Evolutionary conservation across 1,140 invertebrate genomes (phyloP).

Genomic region (Heliconius himera): DNA sequence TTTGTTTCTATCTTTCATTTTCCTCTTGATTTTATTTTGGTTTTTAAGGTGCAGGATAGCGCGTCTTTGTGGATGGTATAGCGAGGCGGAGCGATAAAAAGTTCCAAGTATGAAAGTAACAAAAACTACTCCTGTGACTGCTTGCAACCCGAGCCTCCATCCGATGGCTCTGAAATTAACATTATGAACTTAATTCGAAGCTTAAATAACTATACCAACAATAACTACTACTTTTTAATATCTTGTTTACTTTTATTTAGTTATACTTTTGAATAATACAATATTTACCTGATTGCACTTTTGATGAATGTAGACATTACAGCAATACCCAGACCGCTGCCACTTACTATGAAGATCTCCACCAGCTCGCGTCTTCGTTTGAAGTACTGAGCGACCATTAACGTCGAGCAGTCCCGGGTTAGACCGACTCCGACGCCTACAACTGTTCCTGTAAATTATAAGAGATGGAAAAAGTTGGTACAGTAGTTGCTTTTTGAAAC

Average conservation of each 20-base stretch:
- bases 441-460: constrained; percentile 77
- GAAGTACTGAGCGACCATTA: constrained; percentile 96
- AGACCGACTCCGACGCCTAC: constrained; percentile 92
- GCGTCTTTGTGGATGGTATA: constrained; percentile 94
- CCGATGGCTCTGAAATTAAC: constrained; percentile 87
- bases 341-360: constrained; percentile 93
- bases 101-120: constrained; percentile 93
- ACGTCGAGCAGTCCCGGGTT: constrained; percentile 90
- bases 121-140: constrained; percentile 91
- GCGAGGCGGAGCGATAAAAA: constrained; percentile 93
- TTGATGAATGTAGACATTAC: constrained; percentile 92
- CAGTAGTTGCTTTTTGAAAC: neutral
- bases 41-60: constrained; percentile 95
- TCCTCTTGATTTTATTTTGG: constrained; percentile 88
- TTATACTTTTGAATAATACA: no score
- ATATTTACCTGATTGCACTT: constrained; percentile 87
- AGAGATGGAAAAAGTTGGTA: constrained; percentile 4
- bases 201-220: neutral
- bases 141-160: constrained; percentile 93
- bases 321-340: constrained; percentile 91
- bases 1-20: constrained; percentile 89
- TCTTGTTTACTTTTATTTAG: no score
- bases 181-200: neutral
- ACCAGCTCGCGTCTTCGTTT: constrained; percentile 91
- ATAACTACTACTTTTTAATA: no score